Base-by-base conservation (phyloP, 2,113 vertebrate genomes). In the Astur gentilis region DNA sequence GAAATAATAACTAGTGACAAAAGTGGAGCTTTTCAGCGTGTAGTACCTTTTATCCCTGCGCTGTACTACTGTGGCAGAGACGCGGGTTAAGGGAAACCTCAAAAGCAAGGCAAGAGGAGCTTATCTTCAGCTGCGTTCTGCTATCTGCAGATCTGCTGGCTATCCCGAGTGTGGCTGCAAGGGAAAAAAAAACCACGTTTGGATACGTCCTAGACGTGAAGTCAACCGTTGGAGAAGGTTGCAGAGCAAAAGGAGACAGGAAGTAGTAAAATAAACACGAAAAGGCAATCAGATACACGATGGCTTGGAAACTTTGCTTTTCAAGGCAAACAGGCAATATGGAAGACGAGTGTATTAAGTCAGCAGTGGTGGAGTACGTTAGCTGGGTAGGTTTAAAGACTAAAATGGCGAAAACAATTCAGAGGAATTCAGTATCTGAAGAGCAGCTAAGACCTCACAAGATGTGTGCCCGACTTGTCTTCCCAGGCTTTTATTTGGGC, bases 201-300 rank as follows among this genome's bases (percentile, higher is more conserved):
- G 78, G 69, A 16, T 49, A 10, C 3, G 6, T 42, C 52, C 72
- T 42, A 49, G 72, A 58, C 70, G 16, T 4, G 55, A 80, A 83
- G 38, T 14, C 50, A 67, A 27, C n/a, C 26, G 2, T 3, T 42
- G 76, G 52, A 84, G 58, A 79, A 69, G 86, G 84, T 42, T 76
- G 54, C 34, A 50, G 78, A 54, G 82, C 71, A 50, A 45, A 83
- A 65, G 55, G 66, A 86, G 72, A 18, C n/a, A 22, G 85, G 72
- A 95, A 90, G 27, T 19, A 25, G 55, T 49, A 42, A 88, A 80
- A 90, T 72, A 82, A 94, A 89, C 70, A 57, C 14, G 21, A 18
- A 61, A 57, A 61, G 22, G 29, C 79, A 27, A 4, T 32, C 1
- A 31, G 87, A 45, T 70, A 38, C 34, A 22, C 1, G 1, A 29